phyloP scores from a whole-genome alignment of 2,888 invertebrate species.

The Lithophane semibrunnea region DNA sequence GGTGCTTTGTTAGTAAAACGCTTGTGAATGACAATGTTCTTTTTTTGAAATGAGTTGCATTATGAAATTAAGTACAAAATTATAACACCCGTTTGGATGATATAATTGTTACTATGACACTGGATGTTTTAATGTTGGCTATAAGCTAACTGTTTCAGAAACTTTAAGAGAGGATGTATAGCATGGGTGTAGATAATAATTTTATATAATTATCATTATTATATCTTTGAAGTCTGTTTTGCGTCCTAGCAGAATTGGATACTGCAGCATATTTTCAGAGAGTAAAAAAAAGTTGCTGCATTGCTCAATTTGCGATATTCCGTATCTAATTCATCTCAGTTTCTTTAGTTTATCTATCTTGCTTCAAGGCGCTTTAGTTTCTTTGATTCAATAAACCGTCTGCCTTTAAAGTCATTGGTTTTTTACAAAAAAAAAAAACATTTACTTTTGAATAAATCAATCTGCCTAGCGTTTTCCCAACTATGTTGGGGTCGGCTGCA shows the following conservation, averaged over 20 bases:
- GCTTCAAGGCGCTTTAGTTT: background rate
- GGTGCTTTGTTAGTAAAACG: no score
- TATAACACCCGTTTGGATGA: no score
- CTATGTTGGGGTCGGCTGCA: background rate
- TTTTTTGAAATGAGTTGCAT: no score
- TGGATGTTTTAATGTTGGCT: no score
- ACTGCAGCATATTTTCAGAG: background rate
- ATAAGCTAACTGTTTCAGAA: no score
- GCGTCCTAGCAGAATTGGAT: slow-evolving; percentile 1
- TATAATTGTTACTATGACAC: no score
- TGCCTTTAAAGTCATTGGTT: background rate
- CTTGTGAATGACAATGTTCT: no score
- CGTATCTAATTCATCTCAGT: slow-evolving; percentile 4
- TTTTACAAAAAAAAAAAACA: no score
- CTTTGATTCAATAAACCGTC: slow-evolving; percentile 15
- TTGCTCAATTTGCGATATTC: slow-evolving; percentile 7
- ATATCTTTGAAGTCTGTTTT: slow-evolving; percentile 1
- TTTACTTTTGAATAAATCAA: background rate
- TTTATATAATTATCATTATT: background rate
- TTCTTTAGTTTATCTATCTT: background rate
- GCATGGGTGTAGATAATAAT: no score
- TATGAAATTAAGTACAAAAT: no score
- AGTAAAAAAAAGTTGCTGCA: background rate
- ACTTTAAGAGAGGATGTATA: no score
- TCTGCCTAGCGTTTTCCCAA: background rate